phyloP scores from a whole-genome alignment of 2,113 vertebrate genomes.

The Mus pahari region DNA sequence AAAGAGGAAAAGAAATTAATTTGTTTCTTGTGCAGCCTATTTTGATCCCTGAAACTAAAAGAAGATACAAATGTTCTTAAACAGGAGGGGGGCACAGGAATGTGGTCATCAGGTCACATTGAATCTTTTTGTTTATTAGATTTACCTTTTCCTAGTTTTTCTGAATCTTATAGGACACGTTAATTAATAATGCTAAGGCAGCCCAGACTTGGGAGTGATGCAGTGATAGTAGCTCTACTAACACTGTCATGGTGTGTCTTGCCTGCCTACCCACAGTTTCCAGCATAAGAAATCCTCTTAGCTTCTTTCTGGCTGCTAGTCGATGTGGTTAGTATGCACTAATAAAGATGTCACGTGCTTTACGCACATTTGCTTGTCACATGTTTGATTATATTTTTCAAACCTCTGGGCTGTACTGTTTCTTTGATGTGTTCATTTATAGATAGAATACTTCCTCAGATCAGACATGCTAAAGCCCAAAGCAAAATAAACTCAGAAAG shows the following conservation, averaged over 20 bases:
- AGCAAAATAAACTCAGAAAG: not conserved
- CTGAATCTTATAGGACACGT: not conserved
- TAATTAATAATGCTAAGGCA: not conserved
- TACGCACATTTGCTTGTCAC: not conserved
- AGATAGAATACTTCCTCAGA: not conserved
- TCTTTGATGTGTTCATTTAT: not conserved
- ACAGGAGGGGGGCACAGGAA: not conserved
- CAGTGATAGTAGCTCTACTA: not conserved
- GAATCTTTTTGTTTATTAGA: not conserved
- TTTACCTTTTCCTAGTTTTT: constrained; percentile 1
- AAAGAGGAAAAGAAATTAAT: constrained; percentile 1
- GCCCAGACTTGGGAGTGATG: not conserved
- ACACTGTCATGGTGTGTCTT: not conserved
- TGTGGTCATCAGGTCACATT: not conserved
- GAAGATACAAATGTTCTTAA: constrained; percentile 48
- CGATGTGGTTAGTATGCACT: not conserved
- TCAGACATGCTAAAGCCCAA: not conserved
- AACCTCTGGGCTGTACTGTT: not conserved
- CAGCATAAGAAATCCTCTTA: not conserved
- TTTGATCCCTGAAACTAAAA: constrained; percentile 53
- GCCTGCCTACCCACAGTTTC: not conserved
- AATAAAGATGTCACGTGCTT: not conserved
- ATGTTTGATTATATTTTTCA: not conserved
- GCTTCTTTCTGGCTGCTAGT: not conserved
- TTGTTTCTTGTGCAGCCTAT: constrained; percentile 34